Evolutionary conservation across 2,888 invertebrate species (phyloP).

Genomic region (Acanthopleura granulata): DNA sequence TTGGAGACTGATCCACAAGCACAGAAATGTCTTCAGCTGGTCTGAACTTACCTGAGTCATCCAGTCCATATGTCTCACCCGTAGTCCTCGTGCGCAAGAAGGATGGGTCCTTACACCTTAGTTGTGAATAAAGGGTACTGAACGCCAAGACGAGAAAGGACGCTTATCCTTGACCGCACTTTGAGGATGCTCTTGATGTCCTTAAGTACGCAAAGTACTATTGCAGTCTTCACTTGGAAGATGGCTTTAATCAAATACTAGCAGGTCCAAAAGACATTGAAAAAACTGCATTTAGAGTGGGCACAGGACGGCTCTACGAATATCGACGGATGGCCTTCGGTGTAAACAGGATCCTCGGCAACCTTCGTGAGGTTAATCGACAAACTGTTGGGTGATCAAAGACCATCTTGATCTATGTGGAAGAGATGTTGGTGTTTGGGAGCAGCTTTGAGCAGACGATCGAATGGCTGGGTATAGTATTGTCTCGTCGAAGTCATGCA

Average conservation of each 20-base stretch:
- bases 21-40: constrained; percentile 13
- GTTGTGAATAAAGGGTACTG: constrained; percentile 38
- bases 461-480: constrained; percentile 12
- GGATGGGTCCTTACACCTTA: constrained; percentile 32
- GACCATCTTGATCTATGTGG: constrained; percentile 12
- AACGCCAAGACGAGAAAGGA: constrained; percentile 41
- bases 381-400: constrained; percentile 13
- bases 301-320: constrained; percentile 16
- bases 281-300: constrained; percentile 19
- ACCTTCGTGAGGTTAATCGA: constrained; percentile 21
- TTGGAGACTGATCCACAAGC: constrained; percentile 6
- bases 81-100: constrained; percentile 39
- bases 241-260: constrained; percentile 39
- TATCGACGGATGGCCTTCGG: constrained; percentile 18
- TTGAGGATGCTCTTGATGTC: constrained; percentile 38
- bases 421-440: constrained; percentile 19
- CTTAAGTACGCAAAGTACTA: constrained; percentile 33
- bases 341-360: constrained; percentile 3
- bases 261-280: constrained; percentile 27
- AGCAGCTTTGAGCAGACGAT: constrained; percentile 13
- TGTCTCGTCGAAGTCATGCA: background rate
- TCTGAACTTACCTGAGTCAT: constrained; percentile 6
- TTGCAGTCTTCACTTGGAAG: constrained; percentile 36
- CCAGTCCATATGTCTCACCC: constrained; percentile 38
- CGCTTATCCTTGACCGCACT: constrained; percentile 38